Conservation (phyloP, 2,113 vertebrate species). For the Microcebus tavaratra region DNA sequence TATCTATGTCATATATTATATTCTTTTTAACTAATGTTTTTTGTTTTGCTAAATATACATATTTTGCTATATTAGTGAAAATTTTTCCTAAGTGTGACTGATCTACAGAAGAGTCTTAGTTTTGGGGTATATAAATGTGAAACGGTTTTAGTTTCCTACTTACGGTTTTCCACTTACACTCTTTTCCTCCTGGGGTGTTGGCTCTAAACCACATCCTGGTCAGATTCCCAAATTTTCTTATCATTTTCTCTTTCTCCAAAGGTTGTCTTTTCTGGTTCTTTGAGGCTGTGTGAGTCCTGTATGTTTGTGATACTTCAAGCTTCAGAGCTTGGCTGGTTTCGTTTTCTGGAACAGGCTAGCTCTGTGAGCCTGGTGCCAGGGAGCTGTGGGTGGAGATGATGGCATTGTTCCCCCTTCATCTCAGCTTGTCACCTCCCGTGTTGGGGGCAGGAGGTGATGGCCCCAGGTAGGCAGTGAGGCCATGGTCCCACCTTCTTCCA, state of each 20-base stretch:
- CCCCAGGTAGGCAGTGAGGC: too few species aligned
- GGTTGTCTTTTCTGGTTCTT: not conserved
- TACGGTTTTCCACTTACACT: not conserved
- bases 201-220: not conserved
- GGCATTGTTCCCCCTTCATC: not conserved
- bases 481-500: not conserved
- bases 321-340: not conserved
- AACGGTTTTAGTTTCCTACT: not conserved
- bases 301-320: not conserved
- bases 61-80: not conserved
- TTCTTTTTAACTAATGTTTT: not conserved
- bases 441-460: not conserved
- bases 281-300: not conserved
- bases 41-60: not conserved
- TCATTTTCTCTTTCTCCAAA: not conserved
- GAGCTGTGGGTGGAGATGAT: fast-evolving
- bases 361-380: not conserved
- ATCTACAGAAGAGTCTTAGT: not conserved
- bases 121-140: not conserved
- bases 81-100: not conserved
- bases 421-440: not conserved
- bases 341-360: not conserved
- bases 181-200: not conserved
- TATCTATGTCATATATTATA: not conserved
- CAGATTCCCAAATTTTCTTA: not conserved